Conservation (phyloP, 2,113 vertebrate species). For the Daboia siamensis region DNA sequence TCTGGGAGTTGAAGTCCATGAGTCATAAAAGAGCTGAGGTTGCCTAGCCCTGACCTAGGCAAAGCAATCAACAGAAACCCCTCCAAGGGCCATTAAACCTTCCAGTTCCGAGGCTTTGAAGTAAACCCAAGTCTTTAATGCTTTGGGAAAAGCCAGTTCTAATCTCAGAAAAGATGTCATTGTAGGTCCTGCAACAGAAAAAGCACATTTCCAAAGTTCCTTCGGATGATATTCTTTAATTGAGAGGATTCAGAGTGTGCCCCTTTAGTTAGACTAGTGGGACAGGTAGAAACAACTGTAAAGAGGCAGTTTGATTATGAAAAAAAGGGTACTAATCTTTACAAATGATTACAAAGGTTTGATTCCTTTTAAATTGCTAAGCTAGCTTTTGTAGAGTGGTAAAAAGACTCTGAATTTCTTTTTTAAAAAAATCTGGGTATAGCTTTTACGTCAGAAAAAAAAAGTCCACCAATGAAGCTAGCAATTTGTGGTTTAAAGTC, state of each 20-base stretch:
- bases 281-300: neutral
- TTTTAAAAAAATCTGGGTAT: slow-evolving; percentile 16
- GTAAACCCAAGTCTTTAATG: neutral
- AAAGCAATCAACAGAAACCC: neutral
- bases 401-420: slow-evolving; percentile 32
- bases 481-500: slow-evolving; percentile 37
- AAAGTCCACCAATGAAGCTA: slow-evolving; percentile 27
- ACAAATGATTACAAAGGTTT: neutral
- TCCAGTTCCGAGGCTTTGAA: neutral
- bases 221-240: neutral
- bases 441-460: slow-evolving; percentile 31
- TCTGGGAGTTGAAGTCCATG: too few species aligned
- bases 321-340: neutral
- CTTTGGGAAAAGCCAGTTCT: neutral
- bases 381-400: slow-evolving; percentile 26
- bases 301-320: neutral
- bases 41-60: too few species aligned
- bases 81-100: neutral
- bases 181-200: neutral
- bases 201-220: neutral
- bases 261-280: neutral
- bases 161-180: neutral
- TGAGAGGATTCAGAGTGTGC: neutral
- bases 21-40: too few species aligned
- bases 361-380: slow-evolving; percentile 1